Evolutionary conservation across 2,113 vertebrate genomes (phyloP), one percentile per base, ranked within the genome.

Genomic region (Burhinus bistriatus): DNA sequence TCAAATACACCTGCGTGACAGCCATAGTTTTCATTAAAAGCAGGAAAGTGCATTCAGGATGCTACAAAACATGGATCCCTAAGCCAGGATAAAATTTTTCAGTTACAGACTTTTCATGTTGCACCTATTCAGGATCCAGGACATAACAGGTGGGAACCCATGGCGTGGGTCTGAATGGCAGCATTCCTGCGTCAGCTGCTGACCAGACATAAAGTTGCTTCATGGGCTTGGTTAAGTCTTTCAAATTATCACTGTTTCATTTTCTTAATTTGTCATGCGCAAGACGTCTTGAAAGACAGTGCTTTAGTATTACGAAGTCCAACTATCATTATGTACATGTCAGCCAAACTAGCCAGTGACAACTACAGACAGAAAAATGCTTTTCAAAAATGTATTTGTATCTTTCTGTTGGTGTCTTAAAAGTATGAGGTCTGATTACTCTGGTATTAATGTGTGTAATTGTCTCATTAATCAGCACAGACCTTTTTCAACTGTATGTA

Each of bases 391-490:
- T 1, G 0, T 47, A 34, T 57, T 55, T 91, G 38, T 71, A 40
- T 57, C 81, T 89, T 93, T 64, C 62, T 85, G 57, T 71, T 72
- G 76, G 47, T 75, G n/a, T 51, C 76, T 90, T 61, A 59, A 87
- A 94, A 93, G 26, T 59, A 57, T 70, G 88, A 88, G 51, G 54
- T 87, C 61, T 97, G 72, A 91, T 94, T 83, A 87, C 55, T 69
- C 21, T 69, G 70, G 78, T 71, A 68, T 81, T 92, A 87, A 64
- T 52, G 72, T 68, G 77, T 57, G n/a, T 83, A 92, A 92, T 19
- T 66, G 72, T 79, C 73, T 93, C 80, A 90, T 52, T 93, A 84
- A 87, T 92, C 89, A 82, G 62, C 47, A 85, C 30, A 90, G 69
- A 87, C 54, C 52, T 76, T 90, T 77, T 87, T 51, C 75, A 91